Percentiles rank a stretch among this genome's conserved stretches.
phyloP scores from a whole-genome alignment of 1,140 invertebrate species.

The Drosophila ohnishii region DNA sequence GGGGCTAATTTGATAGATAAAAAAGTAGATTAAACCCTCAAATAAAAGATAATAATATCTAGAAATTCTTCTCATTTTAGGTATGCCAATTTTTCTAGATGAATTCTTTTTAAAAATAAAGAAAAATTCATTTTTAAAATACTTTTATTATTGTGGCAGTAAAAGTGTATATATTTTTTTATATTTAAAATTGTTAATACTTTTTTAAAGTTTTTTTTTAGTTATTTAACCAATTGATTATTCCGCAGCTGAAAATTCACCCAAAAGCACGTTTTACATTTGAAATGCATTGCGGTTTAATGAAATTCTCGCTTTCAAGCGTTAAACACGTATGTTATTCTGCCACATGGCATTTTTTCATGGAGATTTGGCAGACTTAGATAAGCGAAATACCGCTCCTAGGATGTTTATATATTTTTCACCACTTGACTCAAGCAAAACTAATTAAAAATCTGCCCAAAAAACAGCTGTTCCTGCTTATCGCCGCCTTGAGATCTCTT shows the following conservation, averaged over 20 bases:
- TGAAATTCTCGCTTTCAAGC: constrained; percentile 35
- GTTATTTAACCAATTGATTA: constrained; percentile 16
- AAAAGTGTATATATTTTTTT: not conserved
- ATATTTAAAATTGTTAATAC: not conserved
- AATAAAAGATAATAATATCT: constrained; percentile 2
- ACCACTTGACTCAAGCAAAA: constrained; percentile 24
- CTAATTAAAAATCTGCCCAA: constrained; percentile 23
- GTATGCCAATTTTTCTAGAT: not conserved
- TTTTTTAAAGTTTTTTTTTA: constrained; percentile 5
- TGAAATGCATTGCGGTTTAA: constrained; percentile 34
- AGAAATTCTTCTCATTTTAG: not conserved
- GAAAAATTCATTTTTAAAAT: not conserved
- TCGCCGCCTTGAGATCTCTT: constrained; percentile 8
- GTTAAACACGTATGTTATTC: constrained; percentile 57
- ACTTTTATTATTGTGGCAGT: not conserved
- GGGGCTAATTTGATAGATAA: constrained; percentile 25
- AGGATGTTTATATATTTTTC: constrained; percentile 5
- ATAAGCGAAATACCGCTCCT: constrained; percentile 8
- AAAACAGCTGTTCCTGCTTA: constrained; percentile 36
- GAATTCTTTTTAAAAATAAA: too few relatives aligned
- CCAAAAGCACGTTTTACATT: constrained; percentile 39
- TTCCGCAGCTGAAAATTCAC: constrained; percentile 16
- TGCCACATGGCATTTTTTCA: constrained; percentile 1
- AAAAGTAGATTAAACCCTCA: constrained; percentile 4
- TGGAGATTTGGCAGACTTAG: constrained; percentile 18